A percentile compares a stretch with the other conserved stretches of the same genome.
Evolutionary conservation across 2,113 vertebrate species (phyloP).

Genomic region (Tachycineta bicolor): DNA sequence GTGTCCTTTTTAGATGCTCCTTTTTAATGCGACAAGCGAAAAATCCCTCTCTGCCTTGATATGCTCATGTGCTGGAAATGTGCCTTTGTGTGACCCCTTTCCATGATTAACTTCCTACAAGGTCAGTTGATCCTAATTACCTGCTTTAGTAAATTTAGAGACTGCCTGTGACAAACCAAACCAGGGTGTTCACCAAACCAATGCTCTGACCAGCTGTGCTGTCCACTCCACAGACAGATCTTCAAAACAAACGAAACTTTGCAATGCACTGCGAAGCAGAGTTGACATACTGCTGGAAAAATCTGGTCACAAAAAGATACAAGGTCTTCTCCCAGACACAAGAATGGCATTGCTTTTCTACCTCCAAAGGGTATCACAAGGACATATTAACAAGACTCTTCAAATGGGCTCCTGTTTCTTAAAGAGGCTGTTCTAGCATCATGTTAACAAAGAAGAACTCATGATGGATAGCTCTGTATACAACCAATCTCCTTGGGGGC

Average conservation of each 20-base stretch:
- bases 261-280: background rate
- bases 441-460: background rate
- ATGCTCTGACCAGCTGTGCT: background rate
- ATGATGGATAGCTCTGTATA: background rate
- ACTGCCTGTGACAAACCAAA: background rate
- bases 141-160: background rate
- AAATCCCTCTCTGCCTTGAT: background rate
- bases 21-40: background rate
- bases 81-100: background rate
- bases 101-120: background rate
- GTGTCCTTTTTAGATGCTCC: background rate
- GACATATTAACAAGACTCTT: background rate
- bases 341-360: background rate
- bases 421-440: background rate
- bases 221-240: background rate
- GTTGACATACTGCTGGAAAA: background rate
- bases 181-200: background rate
- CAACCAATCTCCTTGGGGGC: background rate
- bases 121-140: background rate
- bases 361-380: background rate
- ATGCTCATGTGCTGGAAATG: background rate
- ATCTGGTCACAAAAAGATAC: background rate
- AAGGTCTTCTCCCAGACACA: background rate
- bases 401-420: background rate
- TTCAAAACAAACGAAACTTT: background rate